Percentiles rank a stretch among this genome's conserved stretches.
Conservation (phyloP, 1,140 invertebrate species). For the Colletes gigas region DNA sequence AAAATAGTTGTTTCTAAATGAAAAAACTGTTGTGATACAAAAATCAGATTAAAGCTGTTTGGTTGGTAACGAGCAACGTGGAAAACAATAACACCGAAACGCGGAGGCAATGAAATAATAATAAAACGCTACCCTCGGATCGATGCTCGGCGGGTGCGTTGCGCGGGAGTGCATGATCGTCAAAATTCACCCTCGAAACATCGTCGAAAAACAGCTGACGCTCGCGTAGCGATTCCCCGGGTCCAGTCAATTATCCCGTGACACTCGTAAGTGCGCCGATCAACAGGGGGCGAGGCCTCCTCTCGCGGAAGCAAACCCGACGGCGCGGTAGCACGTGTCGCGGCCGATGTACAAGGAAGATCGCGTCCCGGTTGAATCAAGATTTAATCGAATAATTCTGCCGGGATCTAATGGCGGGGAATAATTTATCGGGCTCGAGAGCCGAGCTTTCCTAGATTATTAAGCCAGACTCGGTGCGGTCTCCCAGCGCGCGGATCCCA, state of each 20-base stretch:
- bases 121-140: too few species aligned
- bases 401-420: constrained; percentile 70
- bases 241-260: constrained; percentile 25
- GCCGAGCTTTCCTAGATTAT: constrained; percentile 44
- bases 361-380: constrained; percentile 65
- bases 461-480: neutral
- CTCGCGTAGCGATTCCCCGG: neutral
- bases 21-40: too few species aligned
- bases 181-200: neutral
- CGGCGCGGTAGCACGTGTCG: neutral
- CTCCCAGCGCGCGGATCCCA: neutral
- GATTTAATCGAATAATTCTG: constrained; percentile 76
- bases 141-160: neutral
- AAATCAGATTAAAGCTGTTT: too few species aligned
- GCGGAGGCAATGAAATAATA: too few species aligned
- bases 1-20: too few species aligned
- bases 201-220: constrained; percentile 22
- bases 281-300: neutral
- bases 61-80: too few species aligned
- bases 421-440: constrained; percentile 66
- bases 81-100: too few species aligned
- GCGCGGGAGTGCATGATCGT: too few species aligned
- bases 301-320: neutral
- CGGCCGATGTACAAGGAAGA: constrained; percentile 30
- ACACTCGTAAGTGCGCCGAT: constrained; percentile 15